Percentiles rank a stretch among this genome's conserved stretches.
Evolutionary conservation across 1,140 invertebrate species (phyloP).

Genomic region (Zeugodacus cucurbitae): DNA sequence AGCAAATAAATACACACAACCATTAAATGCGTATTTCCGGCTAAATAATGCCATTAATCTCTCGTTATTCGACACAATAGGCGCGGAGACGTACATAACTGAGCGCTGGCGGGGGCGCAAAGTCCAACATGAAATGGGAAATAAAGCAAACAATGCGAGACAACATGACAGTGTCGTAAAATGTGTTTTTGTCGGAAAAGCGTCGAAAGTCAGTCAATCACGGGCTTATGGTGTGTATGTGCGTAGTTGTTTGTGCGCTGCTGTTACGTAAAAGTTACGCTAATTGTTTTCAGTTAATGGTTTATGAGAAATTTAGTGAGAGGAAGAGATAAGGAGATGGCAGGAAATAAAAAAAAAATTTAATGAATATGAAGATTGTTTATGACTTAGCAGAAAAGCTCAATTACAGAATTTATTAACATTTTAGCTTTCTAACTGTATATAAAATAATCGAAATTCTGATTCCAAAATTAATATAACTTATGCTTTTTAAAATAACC

Average conservation of each 20-base stretch:
- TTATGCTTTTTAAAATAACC: too few species aligned
- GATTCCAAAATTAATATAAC: too few species aligned
- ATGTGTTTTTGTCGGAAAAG: neutral
- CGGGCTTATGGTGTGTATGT: neutral
- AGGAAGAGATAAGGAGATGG: too few species aligned
- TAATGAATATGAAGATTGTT: too few species aligned
- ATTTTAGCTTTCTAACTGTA: too few species aligned
- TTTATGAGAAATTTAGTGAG: neutral
- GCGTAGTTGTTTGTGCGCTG: neutral
- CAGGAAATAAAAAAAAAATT: too few species aligned
- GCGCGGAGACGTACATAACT: neutral
- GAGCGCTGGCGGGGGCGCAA: neutral
- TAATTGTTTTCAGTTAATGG: neutral
- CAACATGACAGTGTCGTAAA: neutral
- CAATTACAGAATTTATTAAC: too few species aligned
- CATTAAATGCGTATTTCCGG: constrained; percentile 7
- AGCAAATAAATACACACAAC: neutral
- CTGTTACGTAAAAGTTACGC: neutral
- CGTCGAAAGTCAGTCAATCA: neutral
- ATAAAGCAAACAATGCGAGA: neutral
- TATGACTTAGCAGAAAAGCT: too few species aligned
- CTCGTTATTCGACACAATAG: neutral
- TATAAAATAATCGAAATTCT: too few species aligned
- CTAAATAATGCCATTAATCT: constrained; percentile 8
- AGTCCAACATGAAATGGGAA: neutral